A percentile compares a stretch with the other conserved stretches of the same genome.
phyloP scores from a whole-genome alignment of 2,888 invertebrate species.

The Globia sparganii region DNA sequence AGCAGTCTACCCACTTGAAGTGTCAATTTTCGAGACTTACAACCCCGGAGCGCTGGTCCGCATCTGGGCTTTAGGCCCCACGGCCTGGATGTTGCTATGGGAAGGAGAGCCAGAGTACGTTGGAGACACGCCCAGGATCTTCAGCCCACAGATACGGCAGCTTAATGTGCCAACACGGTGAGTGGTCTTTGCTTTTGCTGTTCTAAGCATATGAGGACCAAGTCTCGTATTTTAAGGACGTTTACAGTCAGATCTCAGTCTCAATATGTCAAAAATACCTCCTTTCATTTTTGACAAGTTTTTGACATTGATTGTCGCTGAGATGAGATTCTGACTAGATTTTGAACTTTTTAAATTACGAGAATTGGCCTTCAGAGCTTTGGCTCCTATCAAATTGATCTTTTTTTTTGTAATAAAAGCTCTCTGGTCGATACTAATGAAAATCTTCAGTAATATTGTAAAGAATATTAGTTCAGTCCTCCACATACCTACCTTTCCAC shows the following conservation, averaged over 20 bases:
- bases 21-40: conserved; percentile 95
- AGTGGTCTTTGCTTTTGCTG: conserved; percentile 37
- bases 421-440: background rate
- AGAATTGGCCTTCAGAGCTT: too few species aligned
- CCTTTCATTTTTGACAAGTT: too few species aligned
- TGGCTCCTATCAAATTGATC: background rate
- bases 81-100: conserved; percentile 94
- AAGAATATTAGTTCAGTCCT: background rate
- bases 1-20: conserved; percentile 92
- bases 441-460: background rate
- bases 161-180: conserved; percentile 85
- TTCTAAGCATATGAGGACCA: too few species aligned
- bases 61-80: conserved; percentile 92
- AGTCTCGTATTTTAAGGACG: too few species aligned
- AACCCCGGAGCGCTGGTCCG: conserved; percentile 96
- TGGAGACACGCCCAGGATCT: conserved; percentile 92
- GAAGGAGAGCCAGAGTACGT: conserved; percentile 92
- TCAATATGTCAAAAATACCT: too few species aligned
- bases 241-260: too few species aligned
- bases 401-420: background rate
- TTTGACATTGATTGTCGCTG: too few species aligned
- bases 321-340: too few species aligned
- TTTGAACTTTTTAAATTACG: too few species aligned
- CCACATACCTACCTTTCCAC: background rate
- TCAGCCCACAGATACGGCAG: conserved; percentile 93